Base-by-base conservation (phyloP, 2,888 invertebrate species). In the Ceratothoa steindachneri region DNA sequence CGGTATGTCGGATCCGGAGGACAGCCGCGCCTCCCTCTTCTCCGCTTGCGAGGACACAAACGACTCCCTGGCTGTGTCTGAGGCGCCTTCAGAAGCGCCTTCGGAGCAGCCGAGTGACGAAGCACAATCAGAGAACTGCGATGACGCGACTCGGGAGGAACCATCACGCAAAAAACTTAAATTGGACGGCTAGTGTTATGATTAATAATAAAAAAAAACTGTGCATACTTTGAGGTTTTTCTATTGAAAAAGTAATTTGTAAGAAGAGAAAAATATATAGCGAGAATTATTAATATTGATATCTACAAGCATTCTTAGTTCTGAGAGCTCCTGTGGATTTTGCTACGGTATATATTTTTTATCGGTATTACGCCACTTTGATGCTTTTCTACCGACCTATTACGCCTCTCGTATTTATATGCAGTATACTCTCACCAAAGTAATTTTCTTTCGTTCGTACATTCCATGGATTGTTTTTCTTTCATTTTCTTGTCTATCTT, bases 11-110 rank as follows among this genome's bases (percentile, higher is more conserved):
- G 77, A 77, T 53, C 73, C 73, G 22, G 67, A 67, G 67, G 77
- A 77, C 68, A 77, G 77, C 66, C 73, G 77, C 69, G 73, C 77
- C 31, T 69, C 69, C 28, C 41, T 73, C 27, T 68, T 73, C 24
- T 71, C 55, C 51, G 71, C 73, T 30, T 73, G 71, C 74, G 82
- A 82, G 71, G 81, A 81, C 71, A 82, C 82, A 24, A 82, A 82
- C 77, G 82, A 82, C 74, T 82, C 82, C 4, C 79, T 82, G 67
- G 81, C 81, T 31, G 81, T 81, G 60, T 81, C 81, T 52, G 82
- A 81, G 74, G 82, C 82, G 31, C 80, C 80, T 22, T 81, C 77
- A 67, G 81, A 81, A 66, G 70, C 75, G 12, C 53, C 72, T 9
- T 68, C 68, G 2, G 73, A 77, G 52, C 73, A 30, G n/a, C 73